Evolutionary conservation across 2,113 vertebrate species (phyloP).

Genomic region (Myxocyprinus asiaticus): DNA sequence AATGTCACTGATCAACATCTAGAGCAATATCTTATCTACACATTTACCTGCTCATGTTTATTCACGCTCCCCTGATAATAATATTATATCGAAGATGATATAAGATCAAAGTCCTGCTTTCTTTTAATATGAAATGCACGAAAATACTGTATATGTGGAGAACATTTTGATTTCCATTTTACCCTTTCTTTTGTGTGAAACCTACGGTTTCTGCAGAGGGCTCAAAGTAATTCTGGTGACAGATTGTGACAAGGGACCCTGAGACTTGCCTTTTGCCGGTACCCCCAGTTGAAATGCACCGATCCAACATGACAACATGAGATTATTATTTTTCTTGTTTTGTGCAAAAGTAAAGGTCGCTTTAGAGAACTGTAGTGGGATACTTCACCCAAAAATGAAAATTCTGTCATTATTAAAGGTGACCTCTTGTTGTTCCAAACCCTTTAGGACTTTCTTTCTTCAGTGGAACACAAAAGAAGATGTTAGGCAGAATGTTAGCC

Average conservation of each 20-base stretch:
- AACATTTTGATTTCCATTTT: not conserved
- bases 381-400: too few relatives aligned
- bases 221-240: not conserved
- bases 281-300: not conserved
- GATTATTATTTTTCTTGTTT: not conserved
- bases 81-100: not conserved
- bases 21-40: too few relatives aligned
- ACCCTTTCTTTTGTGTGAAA: not conserved
- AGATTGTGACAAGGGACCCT: not conserved
- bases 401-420: not conserved
- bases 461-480: too few relatives aligned
- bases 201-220: not conserved
- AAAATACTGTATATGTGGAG: not conserved
- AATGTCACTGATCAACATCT: too few relatives aligned
- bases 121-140: not conserved
- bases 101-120: not conserved
- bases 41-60: not conserved
- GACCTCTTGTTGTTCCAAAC: too few relatives aligned
- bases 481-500: too few relatives aligned
- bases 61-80: not conserved
- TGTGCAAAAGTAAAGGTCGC: too few relatives aligned
- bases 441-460: too few relatives aligned
- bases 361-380: too few relatives aligned
- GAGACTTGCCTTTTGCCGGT: conserved; percentile 3
- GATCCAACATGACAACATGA: not conserved